phyloP scores from a whole-genome alignment of 1,140 invertebrate species.

The Octopus bimaculoides region DNA sequence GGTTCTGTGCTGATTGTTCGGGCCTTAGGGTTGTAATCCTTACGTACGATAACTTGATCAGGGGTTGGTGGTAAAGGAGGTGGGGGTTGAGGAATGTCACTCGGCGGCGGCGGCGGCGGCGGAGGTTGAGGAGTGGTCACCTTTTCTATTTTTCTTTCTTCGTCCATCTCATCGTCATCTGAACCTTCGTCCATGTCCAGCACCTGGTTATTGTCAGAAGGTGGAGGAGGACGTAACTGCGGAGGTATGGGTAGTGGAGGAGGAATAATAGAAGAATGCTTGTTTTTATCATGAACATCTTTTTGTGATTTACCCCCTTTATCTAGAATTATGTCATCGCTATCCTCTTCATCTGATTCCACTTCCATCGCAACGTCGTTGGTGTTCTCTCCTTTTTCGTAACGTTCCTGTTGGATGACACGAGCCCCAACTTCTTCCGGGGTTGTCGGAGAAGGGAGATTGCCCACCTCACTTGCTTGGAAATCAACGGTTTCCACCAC shows the following conservation, averaged over 20 bases:
- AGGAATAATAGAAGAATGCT: neutral
- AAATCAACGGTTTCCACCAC: constrained; percentile 99
- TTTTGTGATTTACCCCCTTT: neutral
- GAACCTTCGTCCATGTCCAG: constrained; percentile 66
- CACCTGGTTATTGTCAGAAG: constrained; percentile 15
- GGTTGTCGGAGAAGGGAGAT: constrained; percentile 93
- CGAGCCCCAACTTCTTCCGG: constrained; percentile 94
- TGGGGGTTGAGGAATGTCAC: constrained; percentile 42
- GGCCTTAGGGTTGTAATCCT: constrained; percentile 91
- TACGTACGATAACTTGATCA: constrained; percentile 94
- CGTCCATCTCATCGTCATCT: constrained; percentile 35
- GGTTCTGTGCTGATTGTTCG: constrained; percentile 45
- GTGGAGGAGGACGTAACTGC: constrained; percentile 30
- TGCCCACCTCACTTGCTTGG: constrained; percentile 89
- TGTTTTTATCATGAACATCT: neutral
- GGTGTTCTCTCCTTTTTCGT: constrained; percentile 52
- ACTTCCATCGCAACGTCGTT: constrained; percentile 68
- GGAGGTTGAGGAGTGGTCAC: constrained; percentile 60
- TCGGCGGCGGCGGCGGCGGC: constrained; percentile 60
- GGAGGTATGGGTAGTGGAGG: neutral
- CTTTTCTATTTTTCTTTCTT: constrained; percentile 27
- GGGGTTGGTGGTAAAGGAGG: constrained; percentile 68
- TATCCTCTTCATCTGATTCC: constrained; percentile 41
- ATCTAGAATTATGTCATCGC: constrained; percentile 50
- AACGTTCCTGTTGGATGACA: constrained; percentile 76